These are phyloP conservation scores for Darevskia nairensis DNA, from an alignment of 2,797 vertebrate genomes.

Conservation along the genomic window DNA sequence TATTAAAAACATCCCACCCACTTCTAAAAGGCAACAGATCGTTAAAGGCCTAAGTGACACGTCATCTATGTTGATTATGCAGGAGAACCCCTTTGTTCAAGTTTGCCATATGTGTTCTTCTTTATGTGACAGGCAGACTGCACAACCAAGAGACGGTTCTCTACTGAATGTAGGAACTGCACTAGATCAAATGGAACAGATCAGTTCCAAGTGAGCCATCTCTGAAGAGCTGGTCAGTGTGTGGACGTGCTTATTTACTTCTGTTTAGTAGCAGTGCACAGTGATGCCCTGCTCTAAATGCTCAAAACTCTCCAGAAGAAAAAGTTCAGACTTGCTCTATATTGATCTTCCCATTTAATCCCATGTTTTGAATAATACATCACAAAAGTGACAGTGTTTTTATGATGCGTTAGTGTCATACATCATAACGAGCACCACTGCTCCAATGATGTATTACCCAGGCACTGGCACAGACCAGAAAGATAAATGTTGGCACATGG, in stretches of 20 bases:
- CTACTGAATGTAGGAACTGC: no score
- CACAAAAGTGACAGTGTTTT: conserved; percentile 65
- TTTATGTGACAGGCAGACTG: no score
- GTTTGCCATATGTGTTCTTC: no score
- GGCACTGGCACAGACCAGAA: conserved; percentile 55
- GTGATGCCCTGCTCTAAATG: conserved; percentile 45
- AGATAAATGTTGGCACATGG: conserved; percentile 63
- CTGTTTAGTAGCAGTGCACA: not conserved
- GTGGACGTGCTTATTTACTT: conserved; percentile 7
- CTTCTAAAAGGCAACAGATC: no score
- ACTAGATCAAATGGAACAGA: not conserved
- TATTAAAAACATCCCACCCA: no score
- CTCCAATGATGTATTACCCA: conserved; percentile 67
- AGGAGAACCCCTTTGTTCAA: no score
- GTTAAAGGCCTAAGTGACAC: no score
- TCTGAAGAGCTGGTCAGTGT: not conserved
- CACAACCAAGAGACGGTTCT: no score
- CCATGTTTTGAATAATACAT: conserved; percentile 71
- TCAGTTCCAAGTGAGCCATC: not conserved
- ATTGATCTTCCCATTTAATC: conserved; percentile 66
- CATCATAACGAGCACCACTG: conserved; percentile 67
- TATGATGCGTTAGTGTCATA: conserved; percentile 68
- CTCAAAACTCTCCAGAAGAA: conserved; percentile 50
- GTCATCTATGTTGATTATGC: no score
- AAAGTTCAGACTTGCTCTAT: conserved; percentile 52